A percentile compares a stretch with the other conserved stretches of the same genome.
Evolutionary conservation across 30 jellyfish, hydroid and myxozoan species (phyloP).

Genomic region (Pelagia noctiluca): DNA sequence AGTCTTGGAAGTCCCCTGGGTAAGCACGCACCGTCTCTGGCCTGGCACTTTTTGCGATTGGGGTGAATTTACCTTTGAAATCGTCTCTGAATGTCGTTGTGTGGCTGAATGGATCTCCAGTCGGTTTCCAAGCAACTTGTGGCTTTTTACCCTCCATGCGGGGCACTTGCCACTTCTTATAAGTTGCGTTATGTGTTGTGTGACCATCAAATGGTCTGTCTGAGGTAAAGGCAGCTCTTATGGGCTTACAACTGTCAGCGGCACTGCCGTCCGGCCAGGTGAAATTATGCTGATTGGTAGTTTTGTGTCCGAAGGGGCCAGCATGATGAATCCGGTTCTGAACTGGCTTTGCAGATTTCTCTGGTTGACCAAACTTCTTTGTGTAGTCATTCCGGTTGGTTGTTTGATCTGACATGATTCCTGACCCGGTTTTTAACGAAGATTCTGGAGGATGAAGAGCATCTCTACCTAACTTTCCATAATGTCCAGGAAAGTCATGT

Average conservation of each 20-base stretch:
- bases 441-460: slow-evolving; percentile 82
- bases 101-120: slow-evolving; percentile 75
- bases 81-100: slow-evolving; percentile 93
- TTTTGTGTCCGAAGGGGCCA: slow-evolving; percentile 86
- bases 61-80: slow-evolving; percentile 66
- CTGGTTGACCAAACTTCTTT: slow-evolving; percentile 82
- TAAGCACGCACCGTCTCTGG: slow-evolving; percentile 66
- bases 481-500: slow-evolving; percentile 88
- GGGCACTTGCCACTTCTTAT: slow-evolving; percentile 79
- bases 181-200: slow-evolving; percentile 86
- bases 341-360: slow-evolving; percentile 93
- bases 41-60: slow-evolving; percentile 85
- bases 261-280: slow-evolving; percentile 90
- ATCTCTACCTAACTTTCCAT: slow-evolving; percentile 68
- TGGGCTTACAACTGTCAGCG: slow-evolving; percentile 94
- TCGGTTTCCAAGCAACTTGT: slow-evolving; percentile 84
- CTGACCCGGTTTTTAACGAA: slow-evolving; percentile 74
- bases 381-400: slow-evolving; percentile 90
- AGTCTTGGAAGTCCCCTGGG: slow-evolving; percentile 86
- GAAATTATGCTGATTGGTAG: slow-evolving; percentile 85
- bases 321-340: slow-evolving; percentile 57
- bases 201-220: slow-evolving; percentile 83
- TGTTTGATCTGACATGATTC: slow-evolving; percentile 88
- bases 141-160: slow-evolving; percentile 85
- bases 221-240: slow-evolving; percentile 55